Evolutionary conservation across 2,888 invertebrate genomes (phyloP).

Genomic region (Chouioia cunea): DNA sequence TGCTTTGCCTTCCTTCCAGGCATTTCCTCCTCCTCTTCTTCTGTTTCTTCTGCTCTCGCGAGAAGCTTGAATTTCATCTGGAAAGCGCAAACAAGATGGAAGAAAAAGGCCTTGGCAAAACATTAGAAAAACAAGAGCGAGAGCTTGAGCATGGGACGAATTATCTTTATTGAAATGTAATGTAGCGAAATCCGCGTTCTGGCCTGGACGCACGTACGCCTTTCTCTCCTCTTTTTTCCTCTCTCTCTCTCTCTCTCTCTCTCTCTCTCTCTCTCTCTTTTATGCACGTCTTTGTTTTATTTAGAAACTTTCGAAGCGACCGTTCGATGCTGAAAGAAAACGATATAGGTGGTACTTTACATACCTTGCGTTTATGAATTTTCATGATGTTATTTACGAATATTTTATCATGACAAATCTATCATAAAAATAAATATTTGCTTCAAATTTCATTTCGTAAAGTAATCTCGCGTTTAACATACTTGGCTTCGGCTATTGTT

Average conservation of each 20-base stretch:
- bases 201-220: background rate
- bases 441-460: too few species aligned
- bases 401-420: constrained; percentile 23
- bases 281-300: constrained; percentile 24
- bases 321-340: constrained; percentile 3
- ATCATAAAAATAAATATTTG: background rate
- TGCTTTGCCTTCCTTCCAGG: constrained; percentile 31
- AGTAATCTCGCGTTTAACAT: too few species aligned
- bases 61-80: constrained; percentile 44
- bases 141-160: constrained; percentile 22
- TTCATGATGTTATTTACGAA: background rate
- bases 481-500: too few species aligned
- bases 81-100: constrained; percentile 18
- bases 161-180: constrained; percentile 46
- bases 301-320: constrained; percentile 38
- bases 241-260: background rate
- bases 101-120: constrained; percentile 26
- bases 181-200: constrained; percentile 33
- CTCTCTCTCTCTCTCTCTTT: background rate
- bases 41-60: background rate
- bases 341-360: constrained; percentile 19
- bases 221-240: background rate
- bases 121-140: constrained; percentile 20
- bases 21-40: constrained; percentile 8
- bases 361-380: constrained; percentile 22